Conservation (phyloP, 2,113 vertebrate genomes). For the Hoplias malabaricus region DNA sequence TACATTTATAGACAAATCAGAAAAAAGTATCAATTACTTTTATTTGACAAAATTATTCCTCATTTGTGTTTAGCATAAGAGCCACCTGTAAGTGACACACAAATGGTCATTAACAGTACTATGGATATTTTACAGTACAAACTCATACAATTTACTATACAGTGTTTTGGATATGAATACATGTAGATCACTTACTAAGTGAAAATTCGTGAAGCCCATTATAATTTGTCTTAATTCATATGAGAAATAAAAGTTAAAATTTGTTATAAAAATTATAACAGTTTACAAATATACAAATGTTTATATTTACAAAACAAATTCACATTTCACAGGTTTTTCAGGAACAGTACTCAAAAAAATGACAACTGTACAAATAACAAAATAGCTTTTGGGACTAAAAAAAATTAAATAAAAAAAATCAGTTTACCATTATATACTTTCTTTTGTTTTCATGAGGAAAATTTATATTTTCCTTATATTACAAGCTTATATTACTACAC, state of each 20-base stretch:
- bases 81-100: background rate
- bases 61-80: background rate
- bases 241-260: background rate
- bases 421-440: no score
- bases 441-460: no score
- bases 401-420: background rate
- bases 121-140: slow-evolving; percentile 45
- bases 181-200: background rate
- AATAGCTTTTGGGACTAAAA: background rate
- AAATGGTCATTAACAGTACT: slow-evolving; percentile 42
- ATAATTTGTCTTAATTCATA: background rate
- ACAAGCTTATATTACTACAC: no score
- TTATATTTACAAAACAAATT: no score
- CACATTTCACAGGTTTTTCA: background rate
- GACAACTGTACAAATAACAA: background rate
- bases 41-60: slow-evolving; percentile 25
- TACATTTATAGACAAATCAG: background rate
- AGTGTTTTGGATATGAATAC: background rate
- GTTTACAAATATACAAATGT: no score
- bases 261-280: background rate
- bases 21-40: background rate
- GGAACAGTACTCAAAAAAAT: background rate
- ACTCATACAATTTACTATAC: slow-evolving; percentile 14
- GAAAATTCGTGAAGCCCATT: background rate
- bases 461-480: no score